Base-by-base conservation (phyloP, 2,888 invertebrate species). In the Metopia argyrocephala region DNA sequence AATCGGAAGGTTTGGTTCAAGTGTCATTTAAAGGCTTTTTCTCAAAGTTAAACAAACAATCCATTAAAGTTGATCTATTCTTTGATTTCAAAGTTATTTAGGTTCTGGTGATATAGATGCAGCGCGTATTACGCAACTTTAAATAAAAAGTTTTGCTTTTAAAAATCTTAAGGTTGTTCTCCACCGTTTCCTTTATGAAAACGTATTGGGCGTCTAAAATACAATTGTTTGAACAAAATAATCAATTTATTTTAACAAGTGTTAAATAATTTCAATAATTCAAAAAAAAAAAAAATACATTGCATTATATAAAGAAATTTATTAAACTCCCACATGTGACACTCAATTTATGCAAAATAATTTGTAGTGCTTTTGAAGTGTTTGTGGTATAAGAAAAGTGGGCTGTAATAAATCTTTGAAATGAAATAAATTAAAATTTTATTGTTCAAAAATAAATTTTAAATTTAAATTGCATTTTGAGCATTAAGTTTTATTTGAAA, bases 221-320 rank as follows among this genome's bases (percentile, higher is more conserved):
- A 31, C 12, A 65, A 50, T 65, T 65, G 21, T 38, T 38, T 25
- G 25, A 50, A n/a, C 18, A 48, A 61, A 54, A 7, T 3, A 69
- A 15, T 50, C 38, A 23, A 9, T 45, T 61, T 68, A 12, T 25
- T 62, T 31, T 12, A 56, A 25, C 68, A 69, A 76, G 48, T 76
- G 62, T 69, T 69, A 31, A 76, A 54, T 23, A 64, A 69, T 76
- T 69, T 48, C 50, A 62, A 31, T 75, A 52, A 54, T 23, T 66
- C 46, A 4, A n/a, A 38, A 28, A 31, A 31, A 31, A 12, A 31
- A n/a, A 38, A 28, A 31, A 31, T 12, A 12, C 7, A 2, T 9
- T 12, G 3, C 6, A 3, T 31, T 31, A 31, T 9, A 12, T 31
- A 3, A 28, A 20, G 5, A 7, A 46, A 48, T 52, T 28, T 57